Evolutionary conservation across 37 sponge, comb jelly and placozoan species (phyloP).

Genomic region (Aphrocallistes beatrix): DNA sequence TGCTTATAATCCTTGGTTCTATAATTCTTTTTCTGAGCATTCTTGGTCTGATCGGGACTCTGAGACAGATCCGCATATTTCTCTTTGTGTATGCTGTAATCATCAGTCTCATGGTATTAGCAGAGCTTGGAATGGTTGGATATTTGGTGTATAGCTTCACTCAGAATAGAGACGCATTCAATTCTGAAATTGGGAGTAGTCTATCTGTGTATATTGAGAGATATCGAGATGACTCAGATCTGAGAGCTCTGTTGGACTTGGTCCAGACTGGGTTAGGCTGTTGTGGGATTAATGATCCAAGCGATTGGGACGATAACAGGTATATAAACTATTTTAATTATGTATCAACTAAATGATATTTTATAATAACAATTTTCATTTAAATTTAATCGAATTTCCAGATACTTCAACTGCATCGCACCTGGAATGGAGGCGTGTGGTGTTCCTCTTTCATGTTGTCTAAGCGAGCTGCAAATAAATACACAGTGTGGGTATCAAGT

Average conservation of each 20-base stretch:
- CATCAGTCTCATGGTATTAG: neutral
- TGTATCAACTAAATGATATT: too few species aligned
- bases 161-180: neutral
- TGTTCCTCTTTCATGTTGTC: neutral
- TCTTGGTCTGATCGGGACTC: neutral
- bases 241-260: neutral
- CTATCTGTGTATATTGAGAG: neutral
- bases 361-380: too few species aligned
- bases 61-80: neutral
- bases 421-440: neutral
- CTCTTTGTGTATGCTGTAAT: neutral
- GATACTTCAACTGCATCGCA: slow-evolving; percentile 6
- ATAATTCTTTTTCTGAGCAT: neutral
- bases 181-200: neutral
- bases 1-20: neutral
- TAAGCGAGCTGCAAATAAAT: neutral
- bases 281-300: neutral
- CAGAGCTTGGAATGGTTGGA: neutral
- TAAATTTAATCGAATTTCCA: too few species aligned
- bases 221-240: neutral
- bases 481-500: neutral
- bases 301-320: neutral
- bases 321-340: too few species aligned
- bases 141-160: slow-evolving; percentile 2
- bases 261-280: neutral